A percentile compares a stretch with the other conserved stretches of the same genome.
phyloP scores from a whole-genome alignment of 2,113 vertebrate genomes.

The Xiphorhynchus elegans region DNA sequence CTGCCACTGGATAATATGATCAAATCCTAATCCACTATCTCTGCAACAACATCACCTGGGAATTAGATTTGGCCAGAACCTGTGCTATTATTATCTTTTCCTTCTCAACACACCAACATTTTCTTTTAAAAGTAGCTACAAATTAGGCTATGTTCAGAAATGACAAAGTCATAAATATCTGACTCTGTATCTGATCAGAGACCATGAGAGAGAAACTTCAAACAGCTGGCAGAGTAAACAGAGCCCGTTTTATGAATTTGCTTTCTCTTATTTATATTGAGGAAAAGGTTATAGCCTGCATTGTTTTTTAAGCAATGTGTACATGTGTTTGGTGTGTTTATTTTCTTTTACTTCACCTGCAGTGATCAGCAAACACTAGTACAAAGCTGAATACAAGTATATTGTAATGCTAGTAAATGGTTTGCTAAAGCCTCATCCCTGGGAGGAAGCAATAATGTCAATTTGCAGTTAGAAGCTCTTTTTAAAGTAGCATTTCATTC shows the following conservation, averaged over 20 bases:
- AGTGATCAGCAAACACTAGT: background rate
- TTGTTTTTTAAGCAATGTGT: background rate
- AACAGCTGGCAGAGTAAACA: background rate
- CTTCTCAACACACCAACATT: background rate
- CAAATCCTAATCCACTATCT: background rate
- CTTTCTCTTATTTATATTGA: background rate
- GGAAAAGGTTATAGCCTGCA: background rate
- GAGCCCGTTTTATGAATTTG: background rate
- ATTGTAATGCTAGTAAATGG: background rate
- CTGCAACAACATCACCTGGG: background rate
- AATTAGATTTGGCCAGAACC: background rate
- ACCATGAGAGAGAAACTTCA: background rate
- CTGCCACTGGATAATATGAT: background rate
- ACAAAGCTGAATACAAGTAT: background rate
- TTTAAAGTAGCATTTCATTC: background rate
- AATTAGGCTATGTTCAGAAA: background rate
- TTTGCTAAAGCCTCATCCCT: background rate
- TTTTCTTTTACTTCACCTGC: background rate
- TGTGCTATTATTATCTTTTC: background rate
- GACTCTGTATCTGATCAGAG: background rate
- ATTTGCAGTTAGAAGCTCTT: background rate
- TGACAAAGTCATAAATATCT: background rate
- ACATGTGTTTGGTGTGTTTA: background rate
- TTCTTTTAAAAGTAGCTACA: background rate
- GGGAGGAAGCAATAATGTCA: background rate